Conservation (phyloP, 2,113 vertebrate species). For the Cichladusa arquata region DNA sequence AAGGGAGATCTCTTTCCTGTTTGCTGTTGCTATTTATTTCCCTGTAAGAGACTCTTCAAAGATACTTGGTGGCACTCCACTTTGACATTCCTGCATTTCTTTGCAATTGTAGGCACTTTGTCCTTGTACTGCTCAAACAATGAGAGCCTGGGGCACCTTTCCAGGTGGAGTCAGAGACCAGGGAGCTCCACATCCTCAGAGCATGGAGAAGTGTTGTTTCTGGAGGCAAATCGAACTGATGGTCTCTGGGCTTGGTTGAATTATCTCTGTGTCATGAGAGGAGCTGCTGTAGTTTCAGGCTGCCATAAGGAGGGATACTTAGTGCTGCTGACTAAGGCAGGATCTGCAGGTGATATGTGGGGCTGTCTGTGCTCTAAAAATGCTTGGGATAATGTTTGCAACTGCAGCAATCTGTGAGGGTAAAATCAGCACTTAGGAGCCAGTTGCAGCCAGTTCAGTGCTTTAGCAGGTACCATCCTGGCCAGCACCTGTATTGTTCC, state of each 20-base stretch:
- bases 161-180: background rate
- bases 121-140: background rate
- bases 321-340: background rate
- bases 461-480: constrained; percentile 55
- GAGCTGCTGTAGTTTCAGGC: background rate
- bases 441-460: constrained; percentile 19
- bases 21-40: background rate
- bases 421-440: constrained; percentile 2
- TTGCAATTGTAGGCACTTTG: background rate
- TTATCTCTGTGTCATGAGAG: background rate
- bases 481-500: constrained; percentile 43
- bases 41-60: background rate
- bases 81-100: background rate
- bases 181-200: background rate
- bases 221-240: background rate
- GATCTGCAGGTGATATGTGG: background rate
- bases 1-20: background rate
- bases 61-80: background rate
- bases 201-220: background rate
- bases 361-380: background rate
- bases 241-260: background rate
- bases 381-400: background rate
- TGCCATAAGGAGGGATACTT: background rate
- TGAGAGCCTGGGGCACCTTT: background rate
- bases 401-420: background rate